Conservation (phyloP, 2,113 vertebrate genomes). For the Tetrao urogallus region DNA sequence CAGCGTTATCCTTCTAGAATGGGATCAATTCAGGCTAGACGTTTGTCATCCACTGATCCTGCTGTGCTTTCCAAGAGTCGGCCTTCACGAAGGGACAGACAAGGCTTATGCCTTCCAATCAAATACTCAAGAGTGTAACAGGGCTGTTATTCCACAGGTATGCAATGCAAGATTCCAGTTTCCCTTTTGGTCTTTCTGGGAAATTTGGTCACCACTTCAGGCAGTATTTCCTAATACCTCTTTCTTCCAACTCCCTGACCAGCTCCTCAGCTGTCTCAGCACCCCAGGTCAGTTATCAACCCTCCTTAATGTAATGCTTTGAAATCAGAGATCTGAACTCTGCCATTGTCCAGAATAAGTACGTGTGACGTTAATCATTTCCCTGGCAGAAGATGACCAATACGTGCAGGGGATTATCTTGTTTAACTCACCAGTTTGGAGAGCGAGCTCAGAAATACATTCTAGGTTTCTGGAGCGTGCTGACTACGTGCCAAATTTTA, state of each 20-base stretch:
- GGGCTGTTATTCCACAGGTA: not conserved
- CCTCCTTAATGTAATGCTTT: not conserved
- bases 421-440: slow-evolving; percentile 6
- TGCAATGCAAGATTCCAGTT: not conserved
- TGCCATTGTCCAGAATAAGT: not conserved
- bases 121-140: not conserved
- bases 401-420: not conserved
- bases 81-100: not conserved
- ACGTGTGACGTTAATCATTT: slow-evolving; percentile 9
- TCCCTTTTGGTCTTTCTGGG: not conserved
- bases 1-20: accelerated
- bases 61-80: not conserved
- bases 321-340: slow-evolving; percentile 10
- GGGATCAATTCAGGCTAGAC: not conserved
- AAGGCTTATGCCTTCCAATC: not conserved
- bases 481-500: slow-evolving; percentile 5
- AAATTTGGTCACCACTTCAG: not conserved
- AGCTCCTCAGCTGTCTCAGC: not conserved
- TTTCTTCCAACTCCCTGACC: not conserved
- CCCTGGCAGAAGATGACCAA: not conserved
- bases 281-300: not conserved
- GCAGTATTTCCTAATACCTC: not conserved
- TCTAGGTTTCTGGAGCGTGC: not conserved
- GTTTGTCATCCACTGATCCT: not conserved
- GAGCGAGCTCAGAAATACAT: not conserved